These are phyloP conservation scores for Lysandra coridon DNA, from an alignment of 2,888 invertebrate genomes.

Conservation along the genomic window DNA sequence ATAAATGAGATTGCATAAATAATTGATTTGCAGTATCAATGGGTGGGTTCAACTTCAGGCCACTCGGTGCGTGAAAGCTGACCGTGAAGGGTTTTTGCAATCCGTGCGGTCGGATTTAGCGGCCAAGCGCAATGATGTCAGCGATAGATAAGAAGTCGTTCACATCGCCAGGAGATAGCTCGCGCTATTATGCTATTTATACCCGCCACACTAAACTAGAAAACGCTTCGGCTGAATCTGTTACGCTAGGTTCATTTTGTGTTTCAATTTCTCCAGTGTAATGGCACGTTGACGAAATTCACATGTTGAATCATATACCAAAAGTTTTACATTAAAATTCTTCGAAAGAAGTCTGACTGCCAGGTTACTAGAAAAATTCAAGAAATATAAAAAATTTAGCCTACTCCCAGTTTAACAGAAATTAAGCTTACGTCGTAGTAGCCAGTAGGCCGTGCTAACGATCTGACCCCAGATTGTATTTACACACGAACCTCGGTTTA, in stretches of 20 bases:
- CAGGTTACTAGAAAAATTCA: not conserved
- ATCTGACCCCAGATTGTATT: not conserved
- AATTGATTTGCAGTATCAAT: not conserved
- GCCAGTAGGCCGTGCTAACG: not conserved
- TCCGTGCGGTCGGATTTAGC: not conserved
- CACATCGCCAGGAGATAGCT: slow-evolving; percentile 12
- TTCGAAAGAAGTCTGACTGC: not conserved
- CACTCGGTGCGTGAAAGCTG: not conserved
- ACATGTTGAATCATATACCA: not conserved
- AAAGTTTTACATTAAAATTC: not conserved
- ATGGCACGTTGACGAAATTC: not conserved
- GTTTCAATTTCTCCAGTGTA: not conserved
- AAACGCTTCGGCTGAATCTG: slow-evolving; percentile 2
- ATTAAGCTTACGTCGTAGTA: not conserved
- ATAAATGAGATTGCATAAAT: not conserved
- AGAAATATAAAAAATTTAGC: not conserved
- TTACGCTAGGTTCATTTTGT: slow-evolving; percentile 1
- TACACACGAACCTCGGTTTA: not conserved
- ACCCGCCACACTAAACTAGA: slow-evolving; percentile 23
- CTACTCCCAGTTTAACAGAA: not conserved
- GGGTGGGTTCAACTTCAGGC: not conserved
- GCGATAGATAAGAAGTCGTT: slow-evolving; percentile 26
- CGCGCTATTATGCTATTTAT: slow-evolving; percentile 10
- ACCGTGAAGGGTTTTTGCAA: not conserved
- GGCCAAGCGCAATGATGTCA: slow-evolving; percentile 18